These are phyloP conservation scores for Panthera tigris DNA, from an alignment of 2,113 vertebrate species.

Conservation along the genomic window DNA sequence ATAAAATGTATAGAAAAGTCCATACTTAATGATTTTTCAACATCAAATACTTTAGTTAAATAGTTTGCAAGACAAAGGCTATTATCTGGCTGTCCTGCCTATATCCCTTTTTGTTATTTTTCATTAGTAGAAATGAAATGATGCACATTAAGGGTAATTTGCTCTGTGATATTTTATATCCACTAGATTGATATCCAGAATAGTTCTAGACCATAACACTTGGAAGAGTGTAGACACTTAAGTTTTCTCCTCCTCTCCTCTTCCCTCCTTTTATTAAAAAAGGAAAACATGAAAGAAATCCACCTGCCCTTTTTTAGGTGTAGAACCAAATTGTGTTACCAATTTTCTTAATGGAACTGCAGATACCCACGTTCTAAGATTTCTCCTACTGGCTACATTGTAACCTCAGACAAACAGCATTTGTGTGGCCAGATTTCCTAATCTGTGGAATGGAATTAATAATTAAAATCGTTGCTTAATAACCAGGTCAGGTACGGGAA, in stretches of 20 bases:
- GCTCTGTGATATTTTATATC: neutral
- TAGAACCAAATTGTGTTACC: neutral
- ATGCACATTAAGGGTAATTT: neutral
- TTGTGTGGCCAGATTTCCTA: neutral
- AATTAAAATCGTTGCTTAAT: neutral
- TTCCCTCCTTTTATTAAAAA: neutral
- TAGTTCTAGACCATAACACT: neutral
- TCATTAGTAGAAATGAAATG: neutral
- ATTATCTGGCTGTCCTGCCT: neutral
- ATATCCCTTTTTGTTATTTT: neutral
- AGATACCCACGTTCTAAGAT: neutral
- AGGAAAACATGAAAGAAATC: neutral
- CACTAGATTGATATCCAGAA: neutral
- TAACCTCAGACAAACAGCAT: neutral
- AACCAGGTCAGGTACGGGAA: neutral
- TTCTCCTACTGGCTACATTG: neutral
- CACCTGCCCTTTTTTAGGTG: neutral
- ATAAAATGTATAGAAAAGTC: neutral
- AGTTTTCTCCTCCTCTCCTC: neutral
- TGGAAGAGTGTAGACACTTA: neutral
- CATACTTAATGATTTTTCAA: neutral
- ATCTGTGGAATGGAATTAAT: neutral
- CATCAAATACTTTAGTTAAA: neutral
- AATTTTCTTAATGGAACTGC: neutral
- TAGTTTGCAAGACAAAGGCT: neutral